A percentile compares a stretch with the other conserved stretches of the same genome.
Evolutionary conservation across 2,888 invertebrate genomes (phyloP).

Genomic region (Eustalomyia histrio): DNA sequence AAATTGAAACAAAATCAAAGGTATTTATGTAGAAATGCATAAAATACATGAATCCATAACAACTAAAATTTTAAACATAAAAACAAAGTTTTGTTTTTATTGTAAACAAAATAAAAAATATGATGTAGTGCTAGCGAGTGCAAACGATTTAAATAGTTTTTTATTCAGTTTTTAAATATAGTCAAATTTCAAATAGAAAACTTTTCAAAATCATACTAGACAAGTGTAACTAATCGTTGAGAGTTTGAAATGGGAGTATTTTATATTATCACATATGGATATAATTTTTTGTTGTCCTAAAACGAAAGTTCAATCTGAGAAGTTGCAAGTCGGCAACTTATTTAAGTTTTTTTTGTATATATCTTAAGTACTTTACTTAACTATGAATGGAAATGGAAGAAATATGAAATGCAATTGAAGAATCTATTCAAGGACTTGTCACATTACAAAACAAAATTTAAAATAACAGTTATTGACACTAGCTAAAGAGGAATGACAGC

Average conservation of each 20-base stretch:
- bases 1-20: conserved; percentile 15
- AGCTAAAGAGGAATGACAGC: too few relatives aligned
- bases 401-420: too few relatives aligned
- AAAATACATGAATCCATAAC: background rate
- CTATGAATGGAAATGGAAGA: too few relatives aligned
- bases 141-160: background rate
- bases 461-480: too few relatives aligned
- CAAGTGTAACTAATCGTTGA: conserved; percentile 1
- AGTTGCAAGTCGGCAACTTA: conserved; percentile 5
- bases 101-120: background rate
- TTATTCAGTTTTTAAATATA: background rate
- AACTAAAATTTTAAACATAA: background rate
- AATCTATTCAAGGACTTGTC: too few relatives aligned
- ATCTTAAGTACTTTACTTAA: too few relatives aligned
- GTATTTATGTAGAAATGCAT: background rate
- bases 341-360: background rate
- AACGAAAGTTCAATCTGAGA: conserved; percentile 36
- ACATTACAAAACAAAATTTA: too few relatives aligned
- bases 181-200: conserved; percentile 11
- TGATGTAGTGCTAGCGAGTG: background rate
- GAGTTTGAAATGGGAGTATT: conserved; percentile 3
- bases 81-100: background rate
- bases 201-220: background rate
- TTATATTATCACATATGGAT: background rate
- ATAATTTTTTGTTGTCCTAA: conserved; percentile 5